Evolutionary conservation across 2,113 vertebrate species (phyloP).

Genomic region (Aythya baeri): DNA sequence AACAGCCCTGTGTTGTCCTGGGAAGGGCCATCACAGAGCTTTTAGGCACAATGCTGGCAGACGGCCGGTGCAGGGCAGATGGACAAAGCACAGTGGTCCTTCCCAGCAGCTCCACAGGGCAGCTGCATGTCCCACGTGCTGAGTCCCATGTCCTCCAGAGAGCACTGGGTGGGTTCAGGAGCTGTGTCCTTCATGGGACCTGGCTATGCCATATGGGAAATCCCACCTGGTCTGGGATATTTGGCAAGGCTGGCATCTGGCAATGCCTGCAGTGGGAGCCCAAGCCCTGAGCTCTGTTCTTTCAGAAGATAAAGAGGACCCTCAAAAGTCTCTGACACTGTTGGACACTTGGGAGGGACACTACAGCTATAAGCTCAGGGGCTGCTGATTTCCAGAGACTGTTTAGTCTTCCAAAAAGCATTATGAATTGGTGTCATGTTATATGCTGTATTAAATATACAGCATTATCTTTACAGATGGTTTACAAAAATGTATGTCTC

Average conservation of each 20-base stretch:
- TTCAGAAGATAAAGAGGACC: not conserved
- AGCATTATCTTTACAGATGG: not conserved
- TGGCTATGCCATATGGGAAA: accelerated
- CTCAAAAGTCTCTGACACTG: not conserved
- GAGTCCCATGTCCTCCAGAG: not conserved
- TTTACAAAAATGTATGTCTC: not conserved
- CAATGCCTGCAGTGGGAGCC: not conserved
- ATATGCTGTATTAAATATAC: not conserved
- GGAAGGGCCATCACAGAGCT: not conserved
- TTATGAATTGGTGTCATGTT: not conserved
- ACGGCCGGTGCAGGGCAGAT: not conserved
- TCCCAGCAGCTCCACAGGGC: no score
- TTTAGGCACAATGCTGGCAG: not conserved
- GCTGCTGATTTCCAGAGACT: not conserved
- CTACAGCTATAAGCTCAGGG: not conserved
- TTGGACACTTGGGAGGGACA: not conserved
- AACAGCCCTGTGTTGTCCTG: accelerated
- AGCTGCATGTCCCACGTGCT: accelerated
- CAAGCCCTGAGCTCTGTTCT: not conserved
- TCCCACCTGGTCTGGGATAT: not conserved
- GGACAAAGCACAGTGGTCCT: not conserved
- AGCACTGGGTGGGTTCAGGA: accelerated
- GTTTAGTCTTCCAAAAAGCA: not conserved
- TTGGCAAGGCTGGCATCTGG: not conserved
- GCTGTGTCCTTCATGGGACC: not conserved